Percentiles rank a stretch among this genome's conserved stretches.
These are phyloP conservation scores for Scomber colias DNA, from an alignment of 2,113 vertebrate species.

Conservation along the genomic window DNA sequence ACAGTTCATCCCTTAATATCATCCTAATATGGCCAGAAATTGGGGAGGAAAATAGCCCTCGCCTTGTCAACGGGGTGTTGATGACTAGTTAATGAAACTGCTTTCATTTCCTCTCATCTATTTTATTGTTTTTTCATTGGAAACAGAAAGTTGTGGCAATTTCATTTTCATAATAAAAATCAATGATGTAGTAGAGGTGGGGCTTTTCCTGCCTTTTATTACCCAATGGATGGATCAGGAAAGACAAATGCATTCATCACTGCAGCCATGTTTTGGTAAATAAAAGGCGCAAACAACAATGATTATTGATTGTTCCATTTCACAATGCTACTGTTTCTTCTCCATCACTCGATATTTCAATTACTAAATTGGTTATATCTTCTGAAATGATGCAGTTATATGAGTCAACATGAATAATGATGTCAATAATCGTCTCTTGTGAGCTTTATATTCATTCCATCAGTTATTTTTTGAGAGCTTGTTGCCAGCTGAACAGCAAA, in stretches of 20 bases:
- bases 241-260: constrained; percentile 17
- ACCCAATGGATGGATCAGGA: background rate
- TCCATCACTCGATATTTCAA: background rate
- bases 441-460: background rate
- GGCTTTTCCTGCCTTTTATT: constrained; percentile 24
- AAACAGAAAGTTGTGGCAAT: constrained; percentile 11
- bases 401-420: background rate
- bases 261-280: background rate
- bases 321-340: constrained; percentile 1
- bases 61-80: constrained; percentile 24
- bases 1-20: constrained; percentile 29
- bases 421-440: background rate
- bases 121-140: constrained; percentile 40
- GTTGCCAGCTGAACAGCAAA: background rate
- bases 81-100: constrained; percentile 58
- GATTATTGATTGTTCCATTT: constrained; percentile 6
- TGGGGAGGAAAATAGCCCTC: constrained; percentile 36
- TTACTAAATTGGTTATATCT: background rate
- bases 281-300: background rate
- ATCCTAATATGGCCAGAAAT: constrained; percentile 33
- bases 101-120: constrained; percentile 64
- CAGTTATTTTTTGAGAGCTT: background rate
- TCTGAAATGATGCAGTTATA: background rate
- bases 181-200: background rate
- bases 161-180: constrained; percentile 52